Evolutionary conservation across 1,140 invertebrate genomes (phyloP).

Genomic region (Micrasema longulum): DNA sequence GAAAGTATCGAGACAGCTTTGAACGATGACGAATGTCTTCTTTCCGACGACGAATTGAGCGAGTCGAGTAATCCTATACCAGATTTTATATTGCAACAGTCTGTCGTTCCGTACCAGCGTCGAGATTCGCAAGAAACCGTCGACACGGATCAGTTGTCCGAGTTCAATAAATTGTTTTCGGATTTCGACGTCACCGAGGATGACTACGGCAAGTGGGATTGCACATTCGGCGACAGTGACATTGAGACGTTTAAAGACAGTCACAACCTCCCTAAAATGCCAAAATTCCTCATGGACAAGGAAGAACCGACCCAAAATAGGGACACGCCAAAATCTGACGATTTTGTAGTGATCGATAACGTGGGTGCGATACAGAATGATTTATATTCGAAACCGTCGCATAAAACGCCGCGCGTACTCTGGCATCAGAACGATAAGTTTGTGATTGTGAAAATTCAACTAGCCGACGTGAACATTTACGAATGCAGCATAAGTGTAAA

Average conservation of each 20-base stretch:
- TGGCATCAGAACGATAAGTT: slow-evolving; percentile 35
- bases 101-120: neutral
- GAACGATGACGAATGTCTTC: slow-evolving; percentile 1
- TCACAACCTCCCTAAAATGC: neutral
- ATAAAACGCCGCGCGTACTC: slow-evolving; percentile 19
- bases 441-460: slow-evolving; percentile 35
- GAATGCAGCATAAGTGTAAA: slow-evolving; percentile 19
- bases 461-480: slow-evolving; percentile 27
- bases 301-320: neutral
- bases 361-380: neutral
- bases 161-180: slow-evolving; percentile 1
- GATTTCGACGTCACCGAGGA: neutral
- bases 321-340: neutral
- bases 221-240: slow-evolving; percentile 1
- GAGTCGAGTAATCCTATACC: neutral
- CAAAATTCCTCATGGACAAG: neutral
- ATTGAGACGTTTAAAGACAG: neutral
- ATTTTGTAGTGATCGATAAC: slow-evolving; percentile 13
- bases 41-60: slow-evolving; percentile 6
- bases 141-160: slow-evolving; percentile 1
- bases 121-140: neutral
- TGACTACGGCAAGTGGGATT: slow-evolving; percentile 12
- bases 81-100: slow-evolving; percentile 15
- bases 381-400: neutral
- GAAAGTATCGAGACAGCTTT: slow-evolving; percentile 13